A percentile compares a stretch with the other conserved stretches of the same genome.
Evolutionary conservation across 1,140 invertebrate species (phyloP).

Genomic region (Periplaneta americana): DNA sequence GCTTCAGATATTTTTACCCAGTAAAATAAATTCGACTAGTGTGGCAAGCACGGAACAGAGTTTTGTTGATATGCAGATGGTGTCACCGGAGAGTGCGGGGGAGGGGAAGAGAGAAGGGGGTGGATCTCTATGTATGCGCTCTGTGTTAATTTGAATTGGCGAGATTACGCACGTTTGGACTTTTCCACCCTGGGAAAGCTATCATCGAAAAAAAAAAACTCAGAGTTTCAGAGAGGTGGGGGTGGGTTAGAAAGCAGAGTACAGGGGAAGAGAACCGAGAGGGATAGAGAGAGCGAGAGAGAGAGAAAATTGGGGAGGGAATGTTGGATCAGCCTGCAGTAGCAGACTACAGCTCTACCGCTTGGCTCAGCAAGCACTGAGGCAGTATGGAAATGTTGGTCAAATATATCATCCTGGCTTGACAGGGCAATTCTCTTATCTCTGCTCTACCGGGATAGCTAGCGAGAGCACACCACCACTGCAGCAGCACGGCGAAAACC

Average conservation of each 20-base stretch:
- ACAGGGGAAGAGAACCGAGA: slow-evolving; percentile 1
- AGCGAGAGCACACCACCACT: not conserved
- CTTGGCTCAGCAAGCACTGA: slow-evolving; percentile 28
- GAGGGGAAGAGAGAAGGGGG: not conserved
- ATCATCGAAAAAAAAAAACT: not conserved
- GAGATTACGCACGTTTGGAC: slow-evolving; percentile 18
- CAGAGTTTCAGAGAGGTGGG: not conserved
- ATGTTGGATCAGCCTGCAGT: not conserved
- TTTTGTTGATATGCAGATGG: not conserved
- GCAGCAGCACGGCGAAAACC: slow-evolving; percentile 3
- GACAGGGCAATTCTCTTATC: slow-evolving; percentile 84
- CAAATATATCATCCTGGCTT: slow-evolving; percentile 81
- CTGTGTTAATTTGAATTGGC: slow-evolving; percentile 18
- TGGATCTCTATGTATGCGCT: not conserved
- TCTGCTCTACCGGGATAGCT: slow-evolving; percentile 33
- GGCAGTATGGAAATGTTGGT: slow-evolving; percentile 72
- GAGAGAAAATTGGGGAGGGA: not conserved
- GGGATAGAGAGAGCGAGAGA: not conserved
- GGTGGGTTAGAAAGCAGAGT: not conserved
- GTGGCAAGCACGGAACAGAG: not conserved
- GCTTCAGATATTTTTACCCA: not conserved
- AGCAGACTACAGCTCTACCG: not conserved
- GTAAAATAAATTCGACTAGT: not conserved
- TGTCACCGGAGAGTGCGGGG: not conserved
- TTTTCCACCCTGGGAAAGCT: slow-evolving; percentile 10